Conservation (phyloP, 1,140 invertebrate species). For the Heliothis subflexa region DNA sequence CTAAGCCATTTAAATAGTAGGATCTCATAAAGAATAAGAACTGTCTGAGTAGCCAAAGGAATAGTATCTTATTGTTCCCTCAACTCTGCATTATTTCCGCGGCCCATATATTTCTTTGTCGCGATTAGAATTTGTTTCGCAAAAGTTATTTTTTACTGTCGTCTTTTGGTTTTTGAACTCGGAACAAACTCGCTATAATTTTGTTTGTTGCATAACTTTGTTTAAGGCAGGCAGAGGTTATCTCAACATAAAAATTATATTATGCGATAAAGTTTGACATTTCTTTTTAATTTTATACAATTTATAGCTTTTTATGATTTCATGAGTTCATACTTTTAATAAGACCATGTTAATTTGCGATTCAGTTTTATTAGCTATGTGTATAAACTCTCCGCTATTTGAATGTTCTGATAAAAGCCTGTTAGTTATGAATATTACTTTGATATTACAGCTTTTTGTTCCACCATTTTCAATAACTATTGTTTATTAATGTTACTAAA, state of each 20-base stretch:
- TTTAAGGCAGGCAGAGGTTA: background rate
- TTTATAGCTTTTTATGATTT: no score
- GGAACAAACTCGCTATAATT: background rate
- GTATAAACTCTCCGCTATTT: no score
- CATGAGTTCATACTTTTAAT: no score
- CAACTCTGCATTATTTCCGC: background rate
- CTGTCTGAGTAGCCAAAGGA: background rate
- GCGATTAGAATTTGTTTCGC: slow-evolving; percentile 26
- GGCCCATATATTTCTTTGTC: slow-evolving; percentile 6
- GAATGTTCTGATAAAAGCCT: no score
- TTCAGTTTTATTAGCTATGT: no score
- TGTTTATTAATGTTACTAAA: no score
- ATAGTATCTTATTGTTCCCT: background rate
- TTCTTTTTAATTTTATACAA: no score
- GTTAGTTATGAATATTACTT: no score
- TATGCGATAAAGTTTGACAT: no score
- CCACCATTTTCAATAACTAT: no score
- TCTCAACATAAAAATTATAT: background rate
- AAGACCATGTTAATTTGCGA: no score
- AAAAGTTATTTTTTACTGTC: background rate
- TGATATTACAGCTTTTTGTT: no score
- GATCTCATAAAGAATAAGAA: background rate
- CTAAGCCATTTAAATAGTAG: background rate
- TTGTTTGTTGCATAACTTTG: background rate
- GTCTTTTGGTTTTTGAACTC: background rate